A percentile compares a stretch with the other conserved stretches of the same genome.
phyloP scores from a whole-genome alignment of 2,888 invertebrate species.

The Strigamia crassipes region DNA sequence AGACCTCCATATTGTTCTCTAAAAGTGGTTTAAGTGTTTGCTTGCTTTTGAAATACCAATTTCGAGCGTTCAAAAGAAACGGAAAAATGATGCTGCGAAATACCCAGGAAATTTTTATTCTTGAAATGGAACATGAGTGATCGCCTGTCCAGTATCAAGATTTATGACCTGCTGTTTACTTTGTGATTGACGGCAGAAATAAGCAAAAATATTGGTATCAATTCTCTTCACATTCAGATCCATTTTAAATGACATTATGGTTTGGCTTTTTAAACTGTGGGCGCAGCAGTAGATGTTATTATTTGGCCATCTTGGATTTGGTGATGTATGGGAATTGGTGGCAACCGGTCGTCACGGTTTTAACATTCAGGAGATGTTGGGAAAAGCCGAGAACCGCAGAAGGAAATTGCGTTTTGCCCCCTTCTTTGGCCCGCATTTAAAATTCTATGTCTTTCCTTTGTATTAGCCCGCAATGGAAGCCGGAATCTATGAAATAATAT shows the following conservation, averaged over 20 bases:
- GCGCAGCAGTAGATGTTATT: neutral
- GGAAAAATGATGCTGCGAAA: too few relatives aligned
- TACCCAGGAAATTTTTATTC: too few relatives aligned
- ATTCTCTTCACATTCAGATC: neutral
- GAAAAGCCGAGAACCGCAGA: neutral
- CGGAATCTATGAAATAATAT: neutral
- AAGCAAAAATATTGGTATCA: neutral
- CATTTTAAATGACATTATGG: neutral
- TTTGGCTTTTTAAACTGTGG: too few relatives aligned
- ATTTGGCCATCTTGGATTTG: neutral
- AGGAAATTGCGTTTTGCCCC: neutral
- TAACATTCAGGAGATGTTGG: neutral
- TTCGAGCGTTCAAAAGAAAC: too few relatives aligned
- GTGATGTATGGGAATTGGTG: neutral
- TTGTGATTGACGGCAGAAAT: neutral
- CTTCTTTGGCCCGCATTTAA: neutral
- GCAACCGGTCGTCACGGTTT: neutral
- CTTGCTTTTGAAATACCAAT: too few relatives aligned
- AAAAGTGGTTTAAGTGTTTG: too few relatives aligned
- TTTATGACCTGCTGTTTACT: neutral
- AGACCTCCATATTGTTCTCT: too few relatives aligned
- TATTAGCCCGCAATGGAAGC: neutral
- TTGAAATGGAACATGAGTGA: neutral
- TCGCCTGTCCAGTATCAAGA: neutral
- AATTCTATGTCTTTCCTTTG: constrained; percentile 1